Evolutionary conservation across 2,888 invertebrate species (phyloP).

Genomic region (Candidula unifasciata): DNA sequence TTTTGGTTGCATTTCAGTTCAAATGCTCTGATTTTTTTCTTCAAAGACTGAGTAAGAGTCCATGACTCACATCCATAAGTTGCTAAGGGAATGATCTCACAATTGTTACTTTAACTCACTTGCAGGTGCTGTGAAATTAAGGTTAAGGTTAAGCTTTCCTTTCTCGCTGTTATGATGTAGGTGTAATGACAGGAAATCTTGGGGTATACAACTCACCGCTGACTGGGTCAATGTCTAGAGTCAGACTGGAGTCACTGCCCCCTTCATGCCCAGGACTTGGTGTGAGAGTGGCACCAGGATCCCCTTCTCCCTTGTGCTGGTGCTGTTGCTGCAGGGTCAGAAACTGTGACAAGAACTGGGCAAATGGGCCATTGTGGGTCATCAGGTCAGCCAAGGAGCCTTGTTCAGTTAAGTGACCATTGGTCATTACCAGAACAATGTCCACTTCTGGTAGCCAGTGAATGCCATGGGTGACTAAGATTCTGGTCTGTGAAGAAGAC

Average conservation of each 20-base stretch:
- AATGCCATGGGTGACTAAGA: constrained; percentile 49
- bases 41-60: too few relatives aligned
- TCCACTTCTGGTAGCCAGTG: constrained; percentile 53
- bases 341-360: constrained; percentile 42
- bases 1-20: too few relatives aligned
- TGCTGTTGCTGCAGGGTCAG: constrained; percentile 14
- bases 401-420: constrained; percentile 47
- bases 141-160: not conserved
- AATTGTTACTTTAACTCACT: not conserved
- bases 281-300: not conserved
- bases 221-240: not conserved
- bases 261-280: not conserved
- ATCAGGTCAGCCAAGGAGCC: constrained; percentile 39
- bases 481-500: constrained; percentile 40
- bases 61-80: too few relatives aligned
- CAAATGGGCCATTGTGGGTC: constrained; percentile 44
- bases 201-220: not conserved
- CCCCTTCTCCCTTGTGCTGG: not conserved
- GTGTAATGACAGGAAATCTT: not conserved
- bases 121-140: not conserved
- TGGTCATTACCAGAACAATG: constrained; percentile 45
- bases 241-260: not conserved
- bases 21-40: too few relatives aligned
- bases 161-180: not conserved
- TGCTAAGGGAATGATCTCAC: too few relatives aligned